A percentile compares a stretch with the other conserved stretches of the same genome.
Evolutionary conservation across 2,888 invertebrate genomes (phyloP).

Genomic region (Hirtodrosophila alboralis): DNA sequence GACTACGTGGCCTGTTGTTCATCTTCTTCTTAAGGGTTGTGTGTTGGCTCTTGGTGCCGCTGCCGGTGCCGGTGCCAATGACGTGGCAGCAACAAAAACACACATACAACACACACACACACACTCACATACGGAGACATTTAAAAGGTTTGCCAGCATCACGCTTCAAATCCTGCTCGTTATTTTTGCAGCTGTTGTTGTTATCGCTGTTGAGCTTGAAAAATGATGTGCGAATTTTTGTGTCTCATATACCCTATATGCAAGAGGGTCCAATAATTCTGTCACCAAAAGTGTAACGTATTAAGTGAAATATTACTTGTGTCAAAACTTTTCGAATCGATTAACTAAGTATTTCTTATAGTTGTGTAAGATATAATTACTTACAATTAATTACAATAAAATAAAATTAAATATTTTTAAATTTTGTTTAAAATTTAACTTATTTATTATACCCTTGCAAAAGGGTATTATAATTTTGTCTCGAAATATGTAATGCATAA

Average conservation of each 20-base stretch:
- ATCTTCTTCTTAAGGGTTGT: conserved; percentile 4
- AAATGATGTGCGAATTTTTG: conserved; percentile 74
- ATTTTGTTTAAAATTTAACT: too few relatives aligned
- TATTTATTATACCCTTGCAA: too few relatives aligned
- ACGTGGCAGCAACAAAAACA: conserved; percentile 25
- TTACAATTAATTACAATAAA: too few relatives aligned
- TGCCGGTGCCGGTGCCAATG: conserved; percentile 29
- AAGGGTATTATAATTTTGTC: too few relatives aligned
- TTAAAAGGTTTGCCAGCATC: conserved; percentile 52
- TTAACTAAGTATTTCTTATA: too few relatives aligned
- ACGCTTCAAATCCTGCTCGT: conserved; percentile 50
- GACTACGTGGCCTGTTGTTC: too few relatives aligned
- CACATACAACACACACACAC: conserved; percentile 8
- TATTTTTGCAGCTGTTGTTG: conserved; percentile 68
- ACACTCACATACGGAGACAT: neutral
- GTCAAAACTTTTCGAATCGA: too few relatives aligned
- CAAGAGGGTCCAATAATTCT: neutral
- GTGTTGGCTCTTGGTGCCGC: conserved; percentile 14
- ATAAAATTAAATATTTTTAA: too few relatives aligned
- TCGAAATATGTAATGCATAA: too few relatives aligned
- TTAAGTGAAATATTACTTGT: too few relatives aligned
- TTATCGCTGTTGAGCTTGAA: conserved; percentile 66
- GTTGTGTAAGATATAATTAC: too few relatives aligned
- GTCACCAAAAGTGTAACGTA: too few relatives aligned
- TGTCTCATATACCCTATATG: conserved; percentile 3